Evolutionary conservation across 2,888 invertebrate species (phyloP).

Genomic region (Mesodorylaimus sp.): DNA sequence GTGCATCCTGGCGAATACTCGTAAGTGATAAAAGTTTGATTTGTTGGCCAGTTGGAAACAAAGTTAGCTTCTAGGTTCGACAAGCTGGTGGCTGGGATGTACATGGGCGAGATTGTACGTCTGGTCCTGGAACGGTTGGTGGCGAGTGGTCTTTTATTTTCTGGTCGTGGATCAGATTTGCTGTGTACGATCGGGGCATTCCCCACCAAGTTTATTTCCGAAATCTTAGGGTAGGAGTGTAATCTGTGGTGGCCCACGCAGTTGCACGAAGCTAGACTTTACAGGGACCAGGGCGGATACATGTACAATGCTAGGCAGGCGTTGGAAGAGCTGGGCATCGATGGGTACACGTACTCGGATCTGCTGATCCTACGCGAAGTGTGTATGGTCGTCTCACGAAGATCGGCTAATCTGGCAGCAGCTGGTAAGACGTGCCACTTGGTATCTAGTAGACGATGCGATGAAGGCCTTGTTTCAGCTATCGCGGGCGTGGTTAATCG

Average conservation of each 20-base stretch:
- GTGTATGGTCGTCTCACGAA: conserved; percentile 69
- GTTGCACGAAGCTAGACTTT: background rate
- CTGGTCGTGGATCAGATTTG: conserved; percentile 22
- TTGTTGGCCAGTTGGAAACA: too few relatives aligned
- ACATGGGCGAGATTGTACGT: conserved; percentile 84
- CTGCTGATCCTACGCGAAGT: conserved; percentile 73
- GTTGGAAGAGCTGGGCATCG: conserved; percentile 62
- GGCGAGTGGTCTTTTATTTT: conserved; percentile 23
- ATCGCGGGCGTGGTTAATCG: conserved; percentile 65
- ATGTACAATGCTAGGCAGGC: conserved; percentile 54
- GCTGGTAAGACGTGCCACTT: conserved; percentile 41
- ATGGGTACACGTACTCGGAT: conserved; percentile 33
- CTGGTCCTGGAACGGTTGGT: conserved; percentile 62
- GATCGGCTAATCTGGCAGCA: conserved; percentile 78
- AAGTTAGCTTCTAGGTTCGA: conserved; percentile 59
- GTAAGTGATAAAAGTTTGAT: conserved; percentile 38
- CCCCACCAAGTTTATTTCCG: conserved; percentile 88
- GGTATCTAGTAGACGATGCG: too few relatives aligned
- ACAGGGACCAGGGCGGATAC: conserved; percentile 22
- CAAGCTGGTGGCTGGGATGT: conserved; percentile 97
- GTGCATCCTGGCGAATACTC: conserved; percentile 55
- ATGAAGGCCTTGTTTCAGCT: conserved; percentile 21
- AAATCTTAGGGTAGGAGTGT: conserved; percentile 56
- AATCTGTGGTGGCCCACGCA: conserved; percentile 6
- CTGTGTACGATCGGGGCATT: conserved; percentile 51